Evolutionary conservation across 2,888 invertebrate genomes (phyloP), one percentile per base, ranked within the genome.

Genomic region (Penaeus monodon): DNA sequence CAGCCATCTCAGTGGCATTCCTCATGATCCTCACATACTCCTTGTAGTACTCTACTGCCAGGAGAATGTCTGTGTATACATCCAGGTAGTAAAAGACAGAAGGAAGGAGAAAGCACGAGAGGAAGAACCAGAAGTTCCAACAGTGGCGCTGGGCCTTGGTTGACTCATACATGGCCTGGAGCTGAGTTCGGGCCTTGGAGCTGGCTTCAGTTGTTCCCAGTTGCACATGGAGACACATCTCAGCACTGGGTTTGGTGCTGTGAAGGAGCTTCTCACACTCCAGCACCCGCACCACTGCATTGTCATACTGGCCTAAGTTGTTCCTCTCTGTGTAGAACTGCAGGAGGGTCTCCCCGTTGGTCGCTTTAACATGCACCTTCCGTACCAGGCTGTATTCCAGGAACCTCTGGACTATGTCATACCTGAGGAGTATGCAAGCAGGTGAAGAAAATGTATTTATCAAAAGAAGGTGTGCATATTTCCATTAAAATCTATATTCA

Each of bases 61-160:
- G 81, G 10, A 90, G 78, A 33, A 90, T 88, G 74, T 90, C 90
- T 14, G 90, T 90, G 66, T 90, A 90, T 0, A 90, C 90, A 68
- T 90, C 90, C 29, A 90, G 79, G 80, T 88, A 90, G 76, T 90
- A 90, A 44, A 90, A 90, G 8, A 90, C 85, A 10, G 90, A 90
- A 1, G 90, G 90, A n/a, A 90, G 86, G 8, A 90, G 80, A 66
- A 90, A 90, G 70, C 90, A 90, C 1, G 90, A 90, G 22, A 90
- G 85, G 66, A 90, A 90, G 68, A 90, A 90, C 90, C 90, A 90
- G 77, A 90, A 90, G 76, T 90, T 90, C 90, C 90, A 90, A 68
- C 90, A 90, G 57, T 90, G 90, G 20, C 88, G 65, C 66, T 90
- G 90, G 20, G 90, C 90, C 33, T 79, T 82, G 4, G 90, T 90